Percentiles rank a stretch among this genome's conserved stretches.
phyloP scores from a whole-genome alignment of 2,113 vertebrate species.

The Lophius piscatorius region DNA sequence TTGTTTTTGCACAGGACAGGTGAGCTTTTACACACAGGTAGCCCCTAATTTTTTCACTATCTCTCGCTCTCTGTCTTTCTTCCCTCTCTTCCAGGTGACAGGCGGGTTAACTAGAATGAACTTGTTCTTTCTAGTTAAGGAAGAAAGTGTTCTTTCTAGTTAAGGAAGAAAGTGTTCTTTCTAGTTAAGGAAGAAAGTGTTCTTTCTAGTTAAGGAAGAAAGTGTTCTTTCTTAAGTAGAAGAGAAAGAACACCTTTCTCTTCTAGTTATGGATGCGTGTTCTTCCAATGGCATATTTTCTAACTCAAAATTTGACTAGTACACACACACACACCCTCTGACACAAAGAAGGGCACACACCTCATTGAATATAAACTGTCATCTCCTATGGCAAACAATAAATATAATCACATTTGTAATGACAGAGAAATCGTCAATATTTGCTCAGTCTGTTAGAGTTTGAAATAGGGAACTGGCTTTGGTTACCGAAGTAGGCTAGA shows the following conservation, averaged over 20 bases:
- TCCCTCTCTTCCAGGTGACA: constrained; percentile 44
- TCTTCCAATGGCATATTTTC: constrained; percentile 31
- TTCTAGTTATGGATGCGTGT: constrained; percentile 60
- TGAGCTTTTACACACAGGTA: constrained; percentile 71
- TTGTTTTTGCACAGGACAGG: constrained; percentile 33
- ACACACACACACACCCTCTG: constrained; percentile 11
- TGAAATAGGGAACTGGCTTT: constrained; percentile 70
- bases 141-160: no score
- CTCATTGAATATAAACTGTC: constrained; percentile 73
- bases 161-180: no score
- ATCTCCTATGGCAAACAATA: constrained; percentile 70
- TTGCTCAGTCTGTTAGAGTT: constrained; percentile 75
- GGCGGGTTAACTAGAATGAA: constrained; percentile 10
- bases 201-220: no score
- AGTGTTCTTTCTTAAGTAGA: no score
- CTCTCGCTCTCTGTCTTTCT: constrained; percentile 12
- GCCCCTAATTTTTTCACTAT: constrained; percentile 20
- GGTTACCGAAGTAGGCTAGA: constrained; percentile 61
- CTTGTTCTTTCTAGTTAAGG: no score
- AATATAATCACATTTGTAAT: constrained; percentile 77
- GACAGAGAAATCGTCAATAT: constrained; percentile 80
- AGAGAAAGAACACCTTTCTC: constrained; percentile 16
- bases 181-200: no score
- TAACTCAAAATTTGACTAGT: constrained; percentile 23
- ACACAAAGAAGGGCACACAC: constrained; percentile 19